Evolutionary conservation across 2,888 invertebrate species (phyloP).

Genomic region (Hirtodrosophila cameraria): DNA sequence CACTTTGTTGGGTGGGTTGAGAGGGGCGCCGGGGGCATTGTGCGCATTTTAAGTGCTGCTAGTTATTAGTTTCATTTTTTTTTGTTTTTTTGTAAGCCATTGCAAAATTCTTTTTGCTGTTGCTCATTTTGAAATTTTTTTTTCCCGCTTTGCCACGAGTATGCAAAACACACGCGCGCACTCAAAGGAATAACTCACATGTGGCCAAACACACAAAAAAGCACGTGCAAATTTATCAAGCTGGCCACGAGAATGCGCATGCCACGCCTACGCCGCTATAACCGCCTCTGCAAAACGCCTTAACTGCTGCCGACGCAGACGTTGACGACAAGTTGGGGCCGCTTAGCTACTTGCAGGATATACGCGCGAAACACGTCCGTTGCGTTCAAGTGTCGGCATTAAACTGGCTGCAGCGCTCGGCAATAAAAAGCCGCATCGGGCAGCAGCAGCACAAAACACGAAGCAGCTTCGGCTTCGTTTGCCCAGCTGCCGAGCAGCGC

Average conservation of each 20-base stretch:
- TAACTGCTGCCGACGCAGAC: constrained; percentile 3
- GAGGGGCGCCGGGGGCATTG: no score
- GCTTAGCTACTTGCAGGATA: constrained; percentile 3
- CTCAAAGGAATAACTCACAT: constrained; percentile 49
- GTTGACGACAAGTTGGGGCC: constrained; percentile 5
- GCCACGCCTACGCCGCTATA: constrained; percentile 13
- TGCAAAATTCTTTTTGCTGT: background rate
- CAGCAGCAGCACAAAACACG: background rate
- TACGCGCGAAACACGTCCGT: constrained; percentile 50
- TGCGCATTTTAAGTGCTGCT: background rate
- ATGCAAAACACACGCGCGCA: constrained; percentile 49
- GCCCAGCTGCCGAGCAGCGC: constrained; percentile 3
- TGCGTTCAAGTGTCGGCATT: constrained; percentile 32
- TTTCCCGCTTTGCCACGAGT: constrained; percentile 32
- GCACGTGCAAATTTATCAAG: constrained; percentile 57
- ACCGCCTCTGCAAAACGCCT: no score
- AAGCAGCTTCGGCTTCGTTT: constrained; percentile 4
- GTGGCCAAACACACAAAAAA: constrained; percentile 28
- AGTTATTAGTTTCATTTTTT: background rate
- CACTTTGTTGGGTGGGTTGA: no score
- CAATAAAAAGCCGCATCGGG: background rate
- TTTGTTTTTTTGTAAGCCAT: no score
- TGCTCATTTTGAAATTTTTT: constrained; percentile 41
- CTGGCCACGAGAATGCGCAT: constrained; percentile 33
- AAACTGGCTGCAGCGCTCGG: constrained; percentile 35